Base-by-base conservation (phyloP, 2,797 vertebrate species). In the Molossus molossus region DNA sequence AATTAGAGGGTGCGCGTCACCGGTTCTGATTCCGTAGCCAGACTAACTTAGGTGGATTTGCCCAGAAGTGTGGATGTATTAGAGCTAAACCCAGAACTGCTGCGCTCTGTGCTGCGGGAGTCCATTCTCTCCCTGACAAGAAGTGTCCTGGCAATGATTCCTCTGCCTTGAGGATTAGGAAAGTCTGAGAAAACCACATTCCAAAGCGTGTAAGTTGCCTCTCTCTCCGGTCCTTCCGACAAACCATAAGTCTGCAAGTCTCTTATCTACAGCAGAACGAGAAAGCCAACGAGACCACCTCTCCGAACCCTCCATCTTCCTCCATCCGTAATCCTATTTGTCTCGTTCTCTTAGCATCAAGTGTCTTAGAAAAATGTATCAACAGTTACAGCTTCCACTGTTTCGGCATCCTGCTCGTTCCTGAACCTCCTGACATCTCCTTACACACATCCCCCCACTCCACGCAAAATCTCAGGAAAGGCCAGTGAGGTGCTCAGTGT, bases 131-230 rank as follows among this genome's bases (percentile, higher is more conserved):
- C 65, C 15, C 18, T 75, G 75, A 87, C 70, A 67, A 57, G 53
- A 86, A 80, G 93, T 18, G 33, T 81, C 50, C 13, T 50, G 67
- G 37, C 29, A 33, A 11, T 33, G 13, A 33, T 40, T 93, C 21
- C 53, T 79, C 57, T 84, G 79, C 53, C 6, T n/a, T 65, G 67
- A 91, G 84, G 40, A 48, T 77, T 87, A 84, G 27, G 53, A 83
- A 86, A 69, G 57, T 3, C 29, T 67, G 75, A 80, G 65, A 80
- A 93, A 80, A 94, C 76, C 58, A 90, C 8, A 55, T 84, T 91
- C 29, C n/a, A 76, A 84, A 60, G 18, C 50, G 23, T 45, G 12
- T 50, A 62, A 67, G 15, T 92, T 69, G 70, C 21, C 2, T 85
- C 62, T 93, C 40, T 72, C 58, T 14, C 33, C 40, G 79, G 23